These are phyloP conservation scores for Theretra japonica DNA, from an alignment of 2,888 invertebrate species.

Conservation along the genomic window DNA sequence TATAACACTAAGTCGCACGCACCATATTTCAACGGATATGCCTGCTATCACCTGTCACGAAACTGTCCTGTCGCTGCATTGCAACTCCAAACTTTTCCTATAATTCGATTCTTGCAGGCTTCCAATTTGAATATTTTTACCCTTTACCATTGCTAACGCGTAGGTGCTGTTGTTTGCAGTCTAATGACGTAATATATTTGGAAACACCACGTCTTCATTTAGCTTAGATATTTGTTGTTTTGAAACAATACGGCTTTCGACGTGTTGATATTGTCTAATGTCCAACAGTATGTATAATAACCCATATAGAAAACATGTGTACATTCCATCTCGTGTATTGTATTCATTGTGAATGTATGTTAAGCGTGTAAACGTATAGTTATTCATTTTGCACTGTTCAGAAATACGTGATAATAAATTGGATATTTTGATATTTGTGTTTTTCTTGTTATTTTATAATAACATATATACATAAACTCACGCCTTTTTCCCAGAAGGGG, in stretches of 20 bases:
- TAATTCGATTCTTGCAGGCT: too few relatives aligned
- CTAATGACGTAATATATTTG: too few relatives aligned
- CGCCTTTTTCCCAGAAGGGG: too few relatives aligned
- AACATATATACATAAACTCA: neutral
- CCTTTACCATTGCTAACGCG: too few relatives aligned
- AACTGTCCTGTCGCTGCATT: too few relatives aligned
- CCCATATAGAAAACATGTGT: constrained; percentile 4
- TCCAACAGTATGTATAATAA: neutral
- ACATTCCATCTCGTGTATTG: constrained; percentile 14
- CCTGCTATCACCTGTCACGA: too few relatives aligned
- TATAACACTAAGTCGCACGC: too few relatives aligned
- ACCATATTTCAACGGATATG: too few relatives aligned
- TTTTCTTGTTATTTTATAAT: neutral
- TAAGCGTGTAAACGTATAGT: neutral
- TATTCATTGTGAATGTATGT: neutral
- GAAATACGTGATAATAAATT: constrained; percentile 12
- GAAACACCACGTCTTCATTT: too few relatives aligned
- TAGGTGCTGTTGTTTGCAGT: too few relatives aligned
- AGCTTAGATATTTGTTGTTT: neutral
- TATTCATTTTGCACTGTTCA: constrained; percentile 13
- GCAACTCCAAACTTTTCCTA: too few relatives aligned
- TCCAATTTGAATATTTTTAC: too few relatives aligned
- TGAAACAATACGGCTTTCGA: neutral
- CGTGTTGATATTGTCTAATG: constrained; percentile 8
- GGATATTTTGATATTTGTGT: neutral